Base-by-base conservation (phyloP, 2,888 invertebrate genomes). In the Nomada goodeniana region DNA sequence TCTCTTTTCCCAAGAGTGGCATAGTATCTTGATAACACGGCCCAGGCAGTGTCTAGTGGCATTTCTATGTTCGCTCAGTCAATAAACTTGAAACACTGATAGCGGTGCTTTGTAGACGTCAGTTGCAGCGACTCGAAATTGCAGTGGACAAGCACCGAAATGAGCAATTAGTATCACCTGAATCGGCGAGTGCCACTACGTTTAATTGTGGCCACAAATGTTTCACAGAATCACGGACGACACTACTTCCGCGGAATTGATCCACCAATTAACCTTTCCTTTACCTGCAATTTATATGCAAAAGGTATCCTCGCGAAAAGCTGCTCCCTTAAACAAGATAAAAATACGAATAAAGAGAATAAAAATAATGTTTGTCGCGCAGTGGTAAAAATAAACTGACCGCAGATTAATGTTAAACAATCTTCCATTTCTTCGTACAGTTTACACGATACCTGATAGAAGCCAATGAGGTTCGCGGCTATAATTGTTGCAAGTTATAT, bases 91-190 rank as follows among this genome's bases (percentile, higher is more conserved):
- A 20, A 42, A 68, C 42, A 18, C 42, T 42, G 42, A 55, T 42
- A 55, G 53, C 18, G 15, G 2, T 9, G 9, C 15, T 20, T n/a
- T 15, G 0, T 3, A 15, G 9, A 53, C 36, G 36, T 68, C 42
- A 23, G n/a, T 23, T 11, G 18, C 53, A 55, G 36, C 29, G 15
- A 18, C 13, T 15, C 20, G 29, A 52, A 53, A 67, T 53, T 53
- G 52, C 20, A 53, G 52, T n/a, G 26, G 52, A 67, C 52, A 53
- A 53, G 67, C 67, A 36, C 52, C n/a, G 52, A 52, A 67, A 67
- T 36, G 52, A 53, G 52, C 53, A 53, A 13, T 53, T 67, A 67
- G n/a, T 53, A 53, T 53, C n/a, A 2, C 36, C 20, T 67, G 53
- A 52, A 67, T 67, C 52, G 4, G 20, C 52, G 29, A 10, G 13